Evolutionary conservation across 1,140 invertebrate genomes (phyloP), one percentile per base, ranked within the genome.

Genomic region (Stenopsyche tienmushanensis): DNA sequence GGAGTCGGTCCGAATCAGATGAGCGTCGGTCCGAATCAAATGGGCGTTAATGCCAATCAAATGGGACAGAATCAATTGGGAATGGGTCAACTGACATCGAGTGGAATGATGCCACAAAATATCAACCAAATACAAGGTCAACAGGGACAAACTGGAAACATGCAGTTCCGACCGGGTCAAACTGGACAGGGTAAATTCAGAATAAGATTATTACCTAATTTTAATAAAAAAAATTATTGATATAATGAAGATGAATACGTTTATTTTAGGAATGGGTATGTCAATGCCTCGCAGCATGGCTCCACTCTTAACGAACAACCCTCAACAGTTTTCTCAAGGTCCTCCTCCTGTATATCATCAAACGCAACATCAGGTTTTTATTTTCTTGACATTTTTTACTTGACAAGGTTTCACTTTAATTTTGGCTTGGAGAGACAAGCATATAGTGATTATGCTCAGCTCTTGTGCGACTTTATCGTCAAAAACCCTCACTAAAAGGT

Each of bases 261-360:
- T n/a, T 20, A 18, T 24, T 24, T 52, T 25, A 69, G 67, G 45
- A 10, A 69, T 69, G 41, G 67, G 59, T 13, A 66, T 70, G 62
- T 64, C 60, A 8, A 70, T 70, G 62, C 49, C 41, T 10, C 60
- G 62, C 0, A 57, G 49, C n/a, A 66, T 70, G 68, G 52, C 50
- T 8, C 47, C 64, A 0, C 68, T 60, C 23, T 54, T 70, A 39
- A 47, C 54, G n/a, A 54, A 39, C 2, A 57, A 21, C 0, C 18
- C 59, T 0, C 63, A 66, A n/a, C 57, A 64, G 42, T 70, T 70
- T 26, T 13, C 64, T 2, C 68, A 70, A 24, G 68, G 64, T 10
- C 68, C 68, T 10, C 68, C 68, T 20, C 68, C 68, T 0, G 68
- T 64, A 0, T 70, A 70, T 55, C 68, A 70, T 66, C 54, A 58